Evolutionary conservation across 2,797 vertebrate genomes (phyloP).

Genomic region (Nannoperca obscura): DNA sequence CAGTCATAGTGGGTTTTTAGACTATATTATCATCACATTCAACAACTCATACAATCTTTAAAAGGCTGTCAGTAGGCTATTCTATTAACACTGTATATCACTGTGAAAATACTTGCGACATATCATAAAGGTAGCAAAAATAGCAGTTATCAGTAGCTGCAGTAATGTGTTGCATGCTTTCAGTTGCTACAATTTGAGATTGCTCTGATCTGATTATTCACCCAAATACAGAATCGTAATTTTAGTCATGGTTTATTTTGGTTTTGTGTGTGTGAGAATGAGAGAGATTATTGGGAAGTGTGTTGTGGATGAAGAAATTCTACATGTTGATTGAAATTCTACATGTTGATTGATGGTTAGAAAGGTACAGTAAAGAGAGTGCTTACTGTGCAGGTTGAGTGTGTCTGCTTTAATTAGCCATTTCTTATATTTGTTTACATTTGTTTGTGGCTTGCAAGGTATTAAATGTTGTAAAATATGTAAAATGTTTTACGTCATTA

Average conservation of each 20-base stretch:
- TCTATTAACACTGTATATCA: conserved; percentile 33
- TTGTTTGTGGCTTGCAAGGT: conserved; percentile 44
- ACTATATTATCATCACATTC: conserved; percentile 7
- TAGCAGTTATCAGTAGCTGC: conserved; percentile 26
- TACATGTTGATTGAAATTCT: background rate
- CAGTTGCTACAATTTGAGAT: conserved; percentile 14
- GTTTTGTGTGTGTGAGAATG: background rate
- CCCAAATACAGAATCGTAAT: background rate
- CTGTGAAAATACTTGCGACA: conserved; percentile 48
- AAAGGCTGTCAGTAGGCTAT: conserved; percentile 10
- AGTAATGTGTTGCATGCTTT: conserved; percentile 55
- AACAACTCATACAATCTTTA: conserved; percentile 5
- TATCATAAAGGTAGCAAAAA: conserved; percentile 37
- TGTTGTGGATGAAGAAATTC: background rate
- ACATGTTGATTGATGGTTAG: background rate
- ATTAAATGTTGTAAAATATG: conserved; percentile 49
- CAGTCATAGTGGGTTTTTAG: background rate
- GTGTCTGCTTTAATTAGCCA: conserved; percentile 21
- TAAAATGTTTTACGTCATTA: conserved; percentile 59
- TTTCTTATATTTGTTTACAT: conserved; percentile 41
- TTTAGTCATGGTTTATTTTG: background rate
- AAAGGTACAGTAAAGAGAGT: background rate
- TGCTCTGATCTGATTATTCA: conserved; percentile 5
- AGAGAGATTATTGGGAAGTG: background rate
- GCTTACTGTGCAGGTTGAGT: background rate